These are phyloP conservation scores for Bradypodion ventrale DNA, from an alignment of 2,797 vertebrate genomes.

Conservation along the genomic window DNA sequence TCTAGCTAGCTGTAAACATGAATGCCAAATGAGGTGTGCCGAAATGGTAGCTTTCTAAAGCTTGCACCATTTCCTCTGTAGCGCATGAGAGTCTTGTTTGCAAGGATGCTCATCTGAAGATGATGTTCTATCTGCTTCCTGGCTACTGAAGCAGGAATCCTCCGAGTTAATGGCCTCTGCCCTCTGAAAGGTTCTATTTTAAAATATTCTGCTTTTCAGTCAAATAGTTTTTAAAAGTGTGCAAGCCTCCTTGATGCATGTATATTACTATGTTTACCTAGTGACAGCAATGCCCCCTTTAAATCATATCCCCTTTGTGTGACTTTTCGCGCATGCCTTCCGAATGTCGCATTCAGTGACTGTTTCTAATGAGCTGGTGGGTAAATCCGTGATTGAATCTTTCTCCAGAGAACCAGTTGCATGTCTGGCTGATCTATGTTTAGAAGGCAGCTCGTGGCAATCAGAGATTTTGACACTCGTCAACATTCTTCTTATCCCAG, in stretches of 20 bases:
- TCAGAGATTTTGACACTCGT: conserved; percentile 57
- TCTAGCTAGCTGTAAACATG: conserved; percentile 41
- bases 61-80: conserved; percentile 59
- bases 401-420: conserved; percentile 68
- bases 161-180: conserved; percentile 68
- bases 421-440: conserved; percentile 69
- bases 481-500: conserved; percentile 60
- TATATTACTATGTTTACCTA: conserved; percentile 75
- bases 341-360: conserved; percentile 69
- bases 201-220: conserved; percentile 75
- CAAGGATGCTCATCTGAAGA: conserved; percentile 64
- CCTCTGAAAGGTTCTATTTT: conserved; percentile 72
- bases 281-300: conserved; percentile 69
- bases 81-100: conserved; percentile 62
- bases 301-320: conserved; percentile 73
- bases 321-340: conserved; percentile 76
- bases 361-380: conserved; percentile 78
- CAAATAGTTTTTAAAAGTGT: conserved; percentile 74
- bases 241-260: conserved; percentile 73
- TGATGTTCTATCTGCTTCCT: conserved; percentile 64
- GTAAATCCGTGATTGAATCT: conserved; percentile 70
- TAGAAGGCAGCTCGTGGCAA: conserved; percentile 67
- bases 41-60: conserved; percentile 62
- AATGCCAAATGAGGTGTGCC: conserved; percentile 56
- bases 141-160: conserved; percentile 69